phyloP scores from a whole-genome alignment of 2,888 invertebrate genomes.

The Drosophila mayaguana region DNA sequence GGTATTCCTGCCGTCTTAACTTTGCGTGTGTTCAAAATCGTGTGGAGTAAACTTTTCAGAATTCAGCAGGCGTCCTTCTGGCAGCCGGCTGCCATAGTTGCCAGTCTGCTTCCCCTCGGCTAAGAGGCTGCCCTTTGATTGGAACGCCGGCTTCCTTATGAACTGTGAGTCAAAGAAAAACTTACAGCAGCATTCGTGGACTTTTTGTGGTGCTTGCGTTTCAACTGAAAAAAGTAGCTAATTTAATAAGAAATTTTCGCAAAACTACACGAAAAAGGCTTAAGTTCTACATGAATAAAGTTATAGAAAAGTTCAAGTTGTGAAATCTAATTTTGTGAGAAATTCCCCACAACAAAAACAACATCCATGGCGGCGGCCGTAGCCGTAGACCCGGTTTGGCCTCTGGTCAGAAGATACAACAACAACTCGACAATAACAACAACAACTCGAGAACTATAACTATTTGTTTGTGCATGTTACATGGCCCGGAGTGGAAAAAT shows the following conservation, averaged over 20 bases:
- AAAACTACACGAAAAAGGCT: conserved; percentile 74
- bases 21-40: conserved; percentile 60
- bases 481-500: neutral
- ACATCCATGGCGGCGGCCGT: conserved; percentile 23
- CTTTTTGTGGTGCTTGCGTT: conserved; percentile 55
- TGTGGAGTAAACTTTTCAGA: conserved; percentile 60
- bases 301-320: conserved; percentile 75
- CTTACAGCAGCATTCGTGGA: conserved; percentile 27
- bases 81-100: conserved; percentile 1
- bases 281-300: conserved; percentile 75
- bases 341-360: conserved; percentile 45
- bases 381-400: conserved; percentile 5
- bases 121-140: conserved; percentile 16
- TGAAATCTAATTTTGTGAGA: conserved; percentile 68
- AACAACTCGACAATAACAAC: neutral
- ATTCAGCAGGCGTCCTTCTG: conserved; percentile 29
- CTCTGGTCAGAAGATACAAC: conserved; percentile 16
- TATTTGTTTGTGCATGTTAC: conserved; percentile 13
- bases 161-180: conserved; percentile 45
- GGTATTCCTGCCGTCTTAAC: conserved; percentile 34
- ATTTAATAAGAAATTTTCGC: conserved; percentile 73
- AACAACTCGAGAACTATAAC: conserved; percentile 2
- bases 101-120: conserved; percentile 9
- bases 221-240: conserved; percentile 68
- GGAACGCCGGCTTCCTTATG: conserved; percentile 37